Base-by-base conservation (phyloP, 2,113 vertebrate genomes). In the Cyrtonyx montezumae region DNA sequence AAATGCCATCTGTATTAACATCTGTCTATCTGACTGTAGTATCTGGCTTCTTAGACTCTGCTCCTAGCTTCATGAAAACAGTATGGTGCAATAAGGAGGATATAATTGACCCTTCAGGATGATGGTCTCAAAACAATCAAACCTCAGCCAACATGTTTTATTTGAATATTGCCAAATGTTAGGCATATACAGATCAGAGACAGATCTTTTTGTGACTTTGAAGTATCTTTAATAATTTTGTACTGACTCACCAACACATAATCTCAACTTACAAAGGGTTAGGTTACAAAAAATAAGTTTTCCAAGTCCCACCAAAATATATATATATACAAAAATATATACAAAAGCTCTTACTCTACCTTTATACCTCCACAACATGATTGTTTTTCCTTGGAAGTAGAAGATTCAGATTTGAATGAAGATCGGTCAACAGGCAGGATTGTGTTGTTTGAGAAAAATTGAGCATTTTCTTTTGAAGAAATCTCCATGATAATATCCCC, bases 401-500 rank as follows among this genome's bases (percentile, higher is more conserved):
- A 91, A 45, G 96, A 96, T 82, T 97, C 96, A 2, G 91, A 96
- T 88, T 95, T 96, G 79, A 95, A 96, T 13, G 97, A 96, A 68
- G 96, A 78, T 18, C 79, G 88, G 56, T 94, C 94, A 51, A 74
- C 46, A 13, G 96, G 90, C 36, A 91, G 58, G 65, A 67, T 2
- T 49, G 92, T 88, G 66, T 36, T 96, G 88, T 96, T 96, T n/a
- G 88, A 95, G 93, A 97, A 98, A 80, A 98, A 93, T 30, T 85
- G 96, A 43, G 78, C 36, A 7, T 97, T 97, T 95, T 98, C 97
- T 94, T 97, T 98, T 84, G 97, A 86, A 83, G 97, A 95, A 58
- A 74, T 90, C 67, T 98, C 97, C 98, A 98, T 98, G 89, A 82
- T 93, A 96, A 79, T 74, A 40, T 61, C 66, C 43, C 65, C 94